These are phyloP conservation scores for Lepidothrix coronata DNA, from an alignment of 2,113 vertebrate genomes.

Conservation along the genomic window DNA sequence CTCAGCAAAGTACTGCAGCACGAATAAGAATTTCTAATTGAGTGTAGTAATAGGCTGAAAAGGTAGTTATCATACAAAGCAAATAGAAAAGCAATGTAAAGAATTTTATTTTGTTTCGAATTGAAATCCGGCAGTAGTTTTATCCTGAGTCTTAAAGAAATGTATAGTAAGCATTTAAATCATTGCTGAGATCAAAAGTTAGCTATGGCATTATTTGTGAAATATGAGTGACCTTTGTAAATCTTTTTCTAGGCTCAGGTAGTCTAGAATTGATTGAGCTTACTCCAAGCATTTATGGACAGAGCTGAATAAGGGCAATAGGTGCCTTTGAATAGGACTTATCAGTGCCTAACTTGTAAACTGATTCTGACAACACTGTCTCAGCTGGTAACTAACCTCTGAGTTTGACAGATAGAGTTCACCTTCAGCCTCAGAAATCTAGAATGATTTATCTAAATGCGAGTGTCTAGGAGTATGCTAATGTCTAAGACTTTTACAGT, in stretches of 20 bases:
- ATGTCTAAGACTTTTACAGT: neutral
- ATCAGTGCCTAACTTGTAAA: neutral
- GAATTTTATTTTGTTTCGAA: slow-evolving; percentile 59
- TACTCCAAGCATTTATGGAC: neutral
- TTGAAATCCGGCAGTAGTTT: slow-evolving; percentile 37
- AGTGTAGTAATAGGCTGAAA: slow-evolving; percentile 35
- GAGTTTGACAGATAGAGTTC: neutral
- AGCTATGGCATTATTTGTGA: neutral
- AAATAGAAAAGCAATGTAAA: slow-evolving; percentile 42
- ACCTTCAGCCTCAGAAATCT: neutral
- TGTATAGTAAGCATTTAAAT: neutral
- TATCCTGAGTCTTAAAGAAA: slow-evolving; percentile 35
- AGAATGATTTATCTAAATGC: neutral
- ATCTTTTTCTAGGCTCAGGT: neutral
- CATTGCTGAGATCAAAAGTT: neutral
- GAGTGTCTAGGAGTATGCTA: neutral
- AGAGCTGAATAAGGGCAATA: neutral
- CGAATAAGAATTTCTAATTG: slow-evolving; percentile 51
- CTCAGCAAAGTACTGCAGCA: slow-evolving; percentile 45
- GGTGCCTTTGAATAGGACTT: neutral
- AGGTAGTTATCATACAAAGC: slow-evolving; percentile 38
- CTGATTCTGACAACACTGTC: neutral
- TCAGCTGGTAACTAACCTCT: neutral
- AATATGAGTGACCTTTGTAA: neutral
- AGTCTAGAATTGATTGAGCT: neutral